Base-by-base conservation (phyloP, 2,888 invertebrate genomes). In the Drymonia ruficornis region DNA sequence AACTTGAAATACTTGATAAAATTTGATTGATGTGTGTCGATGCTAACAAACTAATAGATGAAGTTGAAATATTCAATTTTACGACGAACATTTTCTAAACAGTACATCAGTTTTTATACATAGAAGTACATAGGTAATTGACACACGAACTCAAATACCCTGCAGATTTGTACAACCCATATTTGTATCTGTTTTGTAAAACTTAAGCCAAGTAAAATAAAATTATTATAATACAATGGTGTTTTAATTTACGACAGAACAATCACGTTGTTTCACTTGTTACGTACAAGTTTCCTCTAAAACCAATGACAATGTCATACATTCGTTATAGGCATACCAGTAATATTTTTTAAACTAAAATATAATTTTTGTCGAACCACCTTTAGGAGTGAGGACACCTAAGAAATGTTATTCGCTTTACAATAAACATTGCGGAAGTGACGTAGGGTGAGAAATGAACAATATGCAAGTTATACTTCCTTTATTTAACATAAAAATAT, bases 181-280 rank as follows among this genome's bases (percentile, higher is more conserved):
- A 83, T 87, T 90, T 90, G 86, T 89, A 89, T 87, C 87, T 83
- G 85, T 88, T 90, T 90, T 91, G 76, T 89, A 88, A 85, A 86
- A 83, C 75, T 81, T 81, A 87, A 84, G 83, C 80, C 76, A 76
- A 83, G 75, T 87, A 85, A 84, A 84, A 80, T 78, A 76, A 76
- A 55, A 74, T 73, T 68, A 71, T 72, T 67, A 73, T 74, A 74
- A 74, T 67, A 59, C 60, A 65, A 60, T 52, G 48, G 53, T 54
- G 45, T 61, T 40, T 66, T 70, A 64, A 11, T 46, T 46, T 28
- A 15, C 9, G 0, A 9, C 8, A 4, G 13, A n/a, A 13, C 9
- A 36, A 31, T 2, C 12, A 9, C 31, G 9, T 31, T 31, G 31
- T 4, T 31, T 12, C 31, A 9, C 1, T 11, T 31, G 7, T 31